A percentile compares a stretch with the other conserved stretches of the same genome.
Evolutionary conservation across 1,140 invertebrate genomes (phyloP).

Genomic region (Halictus rubicundus): DNA sequence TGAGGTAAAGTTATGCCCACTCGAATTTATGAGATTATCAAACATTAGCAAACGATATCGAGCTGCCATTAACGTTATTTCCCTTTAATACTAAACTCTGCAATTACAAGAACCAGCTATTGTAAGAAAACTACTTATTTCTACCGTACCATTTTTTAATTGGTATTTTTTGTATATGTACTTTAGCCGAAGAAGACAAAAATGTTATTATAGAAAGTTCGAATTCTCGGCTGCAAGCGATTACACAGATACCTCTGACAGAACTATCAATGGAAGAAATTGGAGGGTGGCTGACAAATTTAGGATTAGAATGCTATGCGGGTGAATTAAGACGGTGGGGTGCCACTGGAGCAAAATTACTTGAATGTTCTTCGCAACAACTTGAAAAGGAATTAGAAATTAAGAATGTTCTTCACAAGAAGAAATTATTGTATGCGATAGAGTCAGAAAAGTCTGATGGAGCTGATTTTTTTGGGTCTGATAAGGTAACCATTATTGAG

Average conservation of each 20-base stretch:
- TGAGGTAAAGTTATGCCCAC: no score
- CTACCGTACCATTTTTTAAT: not conserved
- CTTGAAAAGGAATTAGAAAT: constrained; percentile 95
- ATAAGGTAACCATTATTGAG: constrained; percentile 67
- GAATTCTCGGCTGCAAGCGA: constrained; percentile 67
- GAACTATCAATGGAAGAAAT: constrained; percentile 93
- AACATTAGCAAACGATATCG: not conserved
- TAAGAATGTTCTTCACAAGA: constrained; percentile 93
- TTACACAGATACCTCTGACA: constrained; percentile 82
- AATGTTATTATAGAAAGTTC: constrained; percentile 80
- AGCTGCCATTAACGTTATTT: not conserved
- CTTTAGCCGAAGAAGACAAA: constrained; percentile 86
- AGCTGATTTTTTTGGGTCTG: constrained; percentile 74
- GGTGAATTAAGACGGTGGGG: constrained; percentile 91
- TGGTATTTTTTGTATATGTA: not conserved
- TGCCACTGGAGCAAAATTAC: constrained; percentile 89
- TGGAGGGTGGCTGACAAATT: constrained; percentile 91
- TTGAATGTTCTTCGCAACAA: constrained; percentile 88
- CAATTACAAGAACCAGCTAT: not conserved
- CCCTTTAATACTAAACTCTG: not conserved
- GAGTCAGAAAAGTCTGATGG: constrained; percentile 80
- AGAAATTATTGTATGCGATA: constrained; percentile 94
- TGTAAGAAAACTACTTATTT: not conserved
- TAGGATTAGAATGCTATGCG: constrained; percentile 93
- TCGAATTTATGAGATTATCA: not conserved